Evolutionary conservation across 53 echinoderm and acorn worm species (phyloP).

Genomic region (Temnopleurus reevesii): DNA sequence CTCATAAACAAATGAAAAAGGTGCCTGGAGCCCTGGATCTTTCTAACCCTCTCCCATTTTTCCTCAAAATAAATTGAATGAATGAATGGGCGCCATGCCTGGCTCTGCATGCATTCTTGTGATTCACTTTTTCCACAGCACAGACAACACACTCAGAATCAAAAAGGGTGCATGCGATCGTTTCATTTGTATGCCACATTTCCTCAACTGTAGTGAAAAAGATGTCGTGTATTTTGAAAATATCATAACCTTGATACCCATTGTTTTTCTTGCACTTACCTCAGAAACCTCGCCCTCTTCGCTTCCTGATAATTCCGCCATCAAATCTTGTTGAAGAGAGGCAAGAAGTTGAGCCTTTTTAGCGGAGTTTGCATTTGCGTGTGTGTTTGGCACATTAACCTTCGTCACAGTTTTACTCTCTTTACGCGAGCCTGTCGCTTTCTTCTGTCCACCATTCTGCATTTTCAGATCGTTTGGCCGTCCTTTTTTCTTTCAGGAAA

Average conservation of each 20-base stretch:
- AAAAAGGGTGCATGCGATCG: not conserved
- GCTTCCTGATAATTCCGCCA: slow-evolving; percentile 90
- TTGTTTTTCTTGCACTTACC: slow-evolving; percentile 64
- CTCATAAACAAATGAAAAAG: too few relatives aligned
- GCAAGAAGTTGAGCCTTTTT: slow-evolving; percentile 85
- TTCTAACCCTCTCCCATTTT: not conserved
- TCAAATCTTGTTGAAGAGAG: slow-evolving; percentile 84
- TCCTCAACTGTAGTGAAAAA: not conserved
- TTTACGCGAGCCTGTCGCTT: slow-evolving; percentile 73
- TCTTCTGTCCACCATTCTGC: slow-evolving; percentile 96
- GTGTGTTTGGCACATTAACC: slow-evolving; percentile 74
- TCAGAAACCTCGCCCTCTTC: slow-evolving; percentile 93
- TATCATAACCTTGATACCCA: not conserved
- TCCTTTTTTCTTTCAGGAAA: not conserved
- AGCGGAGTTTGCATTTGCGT: slow-evolving; percentile 70
- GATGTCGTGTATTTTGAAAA: not conserved
- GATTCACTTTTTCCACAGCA: not conserved
- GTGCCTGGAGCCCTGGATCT: too few relatives aligned
- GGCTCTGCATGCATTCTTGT: not conserved
- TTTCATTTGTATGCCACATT: not conserved
- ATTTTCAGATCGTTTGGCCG: slow-evolving; percentile 74
- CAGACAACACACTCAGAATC: not conserved
- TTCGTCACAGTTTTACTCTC: slow-evolving; percentile 70
- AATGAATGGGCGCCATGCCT: not conserved
- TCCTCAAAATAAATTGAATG: not conserved